Conservation (phyloP, 1,140 invertebrate species). For the Lysiphlebus fabarum region DNA sequence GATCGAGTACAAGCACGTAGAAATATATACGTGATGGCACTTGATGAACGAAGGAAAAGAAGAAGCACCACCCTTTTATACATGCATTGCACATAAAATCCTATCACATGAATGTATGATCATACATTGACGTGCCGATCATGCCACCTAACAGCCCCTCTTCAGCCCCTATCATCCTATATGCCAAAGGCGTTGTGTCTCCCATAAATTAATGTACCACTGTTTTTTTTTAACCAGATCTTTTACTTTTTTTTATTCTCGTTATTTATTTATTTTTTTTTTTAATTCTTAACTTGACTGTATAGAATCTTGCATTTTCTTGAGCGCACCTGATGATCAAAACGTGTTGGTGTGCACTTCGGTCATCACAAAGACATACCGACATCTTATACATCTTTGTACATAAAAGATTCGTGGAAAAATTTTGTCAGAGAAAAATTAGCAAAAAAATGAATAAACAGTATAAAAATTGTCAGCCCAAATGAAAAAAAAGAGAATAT, state of each 20-base stretch:
- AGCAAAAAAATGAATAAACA: not conserved
- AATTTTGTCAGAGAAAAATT: not conserved
- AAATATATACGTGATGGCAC: conserved; percentile 21
- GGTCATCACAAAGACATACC: conserved; percentile 8
- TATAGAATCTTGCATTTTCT: too few relatives aligned
- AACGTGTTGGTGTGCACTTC: conserved; percentile 2
- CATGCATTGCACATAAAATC: not conserved
- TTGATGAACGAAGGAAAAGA: not conserved
- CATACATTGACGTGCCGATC: too few relatives aligned
- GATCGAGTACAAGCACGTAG: conserved; percentile 15
- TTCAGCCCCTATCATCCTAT: not conserved
- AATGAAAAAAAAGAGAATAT: too few relatives aligned
- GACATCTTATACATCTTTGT: not conserved
- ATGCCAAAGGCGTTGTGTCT: conserved; percentile 9
- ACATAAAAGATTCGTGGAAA: conserved; percentile 12
- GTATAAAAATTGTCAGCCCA: too few relatives aligned
- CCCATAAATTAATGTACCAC: conserved; percentile 18
- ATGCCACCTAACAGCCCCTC: too few relatives aligned
- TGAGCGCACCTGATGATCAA: conserved; percentile 10
- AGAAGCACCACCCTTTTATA: not conserved
- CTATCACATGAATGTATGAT: too few relatives aligned
- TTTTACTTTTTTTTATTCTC: too few relatives aligned
- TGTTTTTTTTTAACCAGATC: conserved; percentile 6
- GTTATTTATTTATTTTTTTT: too few relatives aligned
- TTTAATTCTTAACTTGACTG: too few relatives aligned